Evolutionary conservation across 2,797 vertebrate genomes (phyloP), one percentile per base, ranked within the genome.

Genomic region (Phrynocephalus forsythii): DNA sequence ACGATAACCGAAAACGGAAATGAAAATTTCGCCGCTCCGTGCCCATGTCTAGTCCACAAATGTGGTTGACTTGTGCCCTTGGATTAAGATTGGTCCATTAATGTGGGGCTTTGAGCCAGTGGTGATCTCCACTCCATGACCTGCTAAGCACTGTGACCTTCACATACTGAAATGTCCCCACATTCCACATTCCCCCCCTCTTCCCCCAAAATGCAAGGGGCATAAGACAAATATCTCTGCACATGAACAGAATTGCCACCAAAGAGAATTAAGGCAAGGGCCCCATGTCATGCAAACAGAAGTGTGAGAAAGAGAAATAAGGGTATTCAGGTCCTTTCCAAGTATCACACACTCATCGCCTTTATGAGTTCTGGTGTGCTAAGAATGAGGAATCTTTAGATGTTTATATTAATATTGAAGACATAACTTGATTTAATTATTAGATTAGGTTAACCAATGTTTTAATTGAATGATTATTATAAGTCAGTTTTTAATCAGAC

Each of bases 391-490:
- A 60, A 38, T 87, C 18, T 16, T 81, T 60, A 18, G 26, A 69
- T 60, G 6, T 71, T 60, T 78, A 50, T 56, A 87, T 8, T 78
- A 78, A 77, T 24, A 56, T 6, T 69, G 26, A 30, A 71, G 20
- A 22, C 33, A 28, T 83, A n/a, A 78, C 77, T 56, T 60, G 48
- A 78, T 71, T 48, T 60, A 79, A 72, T 78, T 2, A 63, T 72
- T 79, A 83, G 24, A 83, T 83, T 78, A 38, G n/a, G 68, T 83
- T 30, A 79, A 72, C 68, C 77, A 79, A 50, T 50, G 48, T 30
- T 79, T 79, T 33, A 78, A 68, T 78, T 78, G 6, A 72, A 66
- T 73, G 72, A 79, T 73, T 30, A 79, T 68, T 63, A 20, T 6
- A 84, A 67, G 52, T 79, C 78, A 78, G 20, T 71, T 83, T 18